A percentile compares a stretch with the other conserved stretches of the same genome.
phyloP scores from a whole-genome alignment of 2,797 vertebrate genomes.

The Catamblyrhynchus diadema region DNA sequence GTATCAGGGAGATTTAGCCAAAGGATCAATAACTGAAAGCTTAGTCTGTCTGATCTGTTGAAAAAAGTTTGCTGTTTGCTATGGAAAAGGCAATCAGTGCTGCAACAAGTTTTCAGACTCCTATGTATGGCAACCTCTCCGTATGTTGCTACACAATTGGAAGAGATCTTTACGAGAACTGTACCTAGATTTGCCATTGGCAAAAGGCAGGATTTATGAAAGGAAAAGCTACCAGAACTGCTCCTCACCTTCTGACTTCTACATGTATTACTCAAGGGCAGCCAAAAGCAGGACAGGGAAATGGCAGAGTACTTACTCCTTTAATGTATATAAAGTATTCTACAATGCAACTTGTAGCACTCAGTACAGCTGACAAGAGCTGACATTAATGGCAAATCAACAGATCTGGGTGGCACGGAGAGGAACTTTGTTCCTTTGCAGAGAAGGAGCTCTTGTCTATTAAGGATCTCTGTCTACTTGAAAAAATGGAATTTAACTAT shows the following conservation, averaged over 20 bases:
- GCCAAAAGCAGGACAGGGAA: not conserved
- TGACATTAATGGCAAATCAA: constrained; percentile 40
- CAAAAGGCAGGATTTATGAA: not conserved
- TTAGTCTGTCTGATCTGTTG: constrained; percentile 15
- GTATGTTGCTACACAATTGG: not conserved
- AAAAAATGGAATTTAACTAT: not conserved
- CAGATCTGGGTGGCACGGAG: not conserved
- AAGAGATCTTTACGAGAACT: not conserved
- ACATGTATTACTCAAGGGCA: not conserved
- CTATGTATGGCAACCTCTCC: not conserved
- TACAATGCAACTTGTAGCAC: not conserved
- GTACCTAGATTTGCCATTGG: not conserved
- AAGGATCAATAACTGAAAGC: not conserved
- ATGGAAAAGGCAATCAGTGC: not conserved
- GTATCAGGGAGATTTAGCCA: not conserved
- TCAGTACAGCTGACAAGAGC: not conserved
- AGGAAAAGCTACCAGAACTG: not conserved
- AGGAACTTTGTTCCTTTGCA: not conserved
- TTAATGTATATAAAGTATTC: not conserved
- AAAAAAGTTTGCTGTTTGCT: constrained; percentile 33
- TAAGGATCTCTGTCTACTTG: not conserved
- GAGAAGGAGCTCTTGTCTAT: not conserved
- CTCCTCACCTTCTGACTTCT: not conserved
- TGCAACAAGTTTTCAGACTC: not conserved
- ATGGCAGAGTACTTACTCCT: not conserved